A percentile compares a stretch with the other conserved stretches of the same genome.
Conservation (phyloP, 2,797 vertebrate genomes). For the Cynopterus sphinx region DNA sequence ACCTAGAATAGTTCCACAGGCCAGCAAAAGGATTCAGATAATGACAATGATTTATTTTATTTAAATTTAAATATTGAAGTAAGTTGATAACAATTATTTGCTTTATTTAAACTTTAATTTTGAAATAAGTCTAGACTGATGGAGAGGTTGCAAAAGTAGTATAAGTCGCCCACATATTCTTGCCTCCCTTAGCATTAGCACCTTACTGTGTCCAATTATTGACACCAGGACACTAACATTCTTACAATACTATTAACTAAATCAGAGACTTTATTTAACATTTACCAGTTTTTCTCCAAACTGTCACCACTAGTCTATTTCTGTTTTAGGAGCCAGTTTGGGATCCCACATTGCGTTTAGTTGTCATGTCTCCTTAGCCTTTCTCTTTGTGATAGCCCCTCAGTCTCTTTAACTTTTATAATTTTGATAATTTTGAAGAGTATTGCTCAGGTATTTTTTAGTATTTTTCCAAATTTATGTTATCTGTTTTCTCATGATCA, state of each 20-base stretch:
- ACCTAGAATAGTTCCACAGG: background rate
- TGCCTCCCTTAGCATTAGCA: background rate
- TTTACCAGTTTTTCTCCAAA: background rate
- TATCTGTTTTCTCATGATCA: background rate
- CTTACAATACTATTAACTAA: background rate
- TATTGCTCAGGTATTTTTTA: background rate
- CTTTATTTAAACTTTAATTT: background rate
- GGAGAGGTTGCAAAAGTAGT: background rate
- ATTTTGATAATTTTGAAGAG: background rate
- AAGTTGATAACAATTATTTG: background rate
- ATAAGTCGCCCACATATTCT: background rate
- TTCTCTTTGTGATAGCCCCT: background rate
- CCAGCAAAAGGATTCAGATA: background rate
- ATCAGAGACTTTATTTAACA: background rate
- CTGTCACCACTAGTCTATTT: background rate
- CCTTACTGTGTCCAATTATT: background rate
- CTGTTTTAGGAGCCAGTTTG: background rate
- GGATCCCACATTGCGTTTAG: background rate
- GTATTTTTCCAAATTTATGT: background rate
- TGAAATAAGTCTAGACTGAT: background rate
- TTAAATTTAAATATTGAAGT: constrained; percentile 7
- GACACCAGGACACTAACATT: background rate
- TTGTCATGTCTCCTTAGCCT: background rate
- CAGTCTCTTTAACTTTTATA: background rate
- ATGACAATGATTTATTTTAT: background rate